Evolutionary conservation across 1,140 invertebrate species (phyloP), one percentile per base, ranked within the genome.

Genomic region (Hyles vespertilio): DNA sequence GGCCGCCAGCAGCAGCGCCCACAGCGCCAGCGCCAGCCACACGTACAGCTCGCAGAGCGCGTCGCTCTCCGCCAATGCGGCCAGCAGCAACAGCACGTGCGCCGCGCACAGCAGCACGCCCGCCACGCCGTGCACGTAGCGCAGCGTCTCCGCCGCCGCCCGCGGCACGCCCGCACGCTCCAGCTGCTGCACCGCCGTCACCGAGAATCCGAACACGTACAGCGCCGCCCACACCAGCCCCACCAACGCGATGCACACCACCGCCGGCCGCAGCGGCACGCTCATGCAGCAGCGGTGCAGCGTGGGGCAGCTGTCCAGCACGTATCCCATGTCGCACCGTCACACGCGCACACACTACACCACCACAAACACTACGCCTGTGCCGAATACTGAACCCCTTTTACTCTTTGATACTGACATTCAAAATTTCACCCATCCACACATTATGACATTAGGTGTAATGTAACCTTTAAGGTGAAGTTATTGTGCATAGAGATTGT

Each of bases 21-120:
- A 56, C 50, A 63, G 65, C 5, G 61, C 10, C 33, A 69, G 43
- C 63, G 65, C 59, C 10, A 63, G 69, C 71, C 70, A 74, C 12
- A 73, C 59, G 62, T 73, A 75, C 54, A 77, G 55, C 62, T 76
- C 63, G 70, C 77, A 75, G 46, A 82, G 44, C 5, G 65, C 56
- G 61, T 73, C 65, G 50, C 59, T 65, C 36, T 66, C 64, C 47
- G 56, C 45, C 3, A 57, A 10, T 32, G 59, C 63, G 12, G 90
- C 89, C 6, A 52, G 11, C 10, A 75, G 4, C 3, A 78, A 57
- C 12, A 71, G 40, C 32, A 63, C 40, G 50, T 70, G 60, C 12
- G 57, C 64, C 0, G 65, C 65, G 10, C 56, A 52, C 6, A 70
- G 52, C 11, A 74, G 45, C 22, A 72, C 70, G 51, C 69, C 71